A percentile compares a stretch with the other conserved stretches of the same genome.
Evolutionary conservation across 2,888 invertebrate genomes (phyloP).

Genomic region (Trachelus tabidus): DNA sequence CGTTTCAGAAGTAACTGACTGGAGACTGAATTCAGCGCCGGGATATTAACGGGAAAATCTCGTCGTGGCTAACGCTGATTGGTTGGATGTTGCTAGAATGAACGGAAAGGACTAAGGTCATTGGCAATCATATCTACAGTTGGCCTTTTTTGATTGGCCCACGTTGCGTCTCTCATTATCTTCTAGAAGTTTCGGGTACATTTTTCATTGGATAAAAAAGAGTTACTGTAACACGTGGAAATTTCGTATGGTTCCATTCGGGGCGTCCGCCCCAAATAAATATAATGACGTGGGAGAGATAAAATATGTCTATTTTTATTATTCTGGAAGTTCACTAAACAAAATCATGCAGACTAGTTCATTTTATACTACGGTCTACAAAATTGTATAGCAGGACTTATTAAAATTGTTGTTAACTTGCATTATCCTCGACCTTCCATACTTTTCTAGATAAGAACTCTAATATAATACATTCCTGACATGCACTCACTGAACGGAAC

Average conservation of each 20-base stretch:
- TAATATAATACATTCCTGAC: neutral
- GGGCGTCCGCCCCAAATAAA: neutral
- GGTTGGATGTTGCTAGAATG: constrained; percentile 64
- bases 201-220: neutral
- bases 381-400: neutral
- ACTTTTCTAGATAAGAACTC: neutral
- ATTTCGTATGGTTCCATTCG: neutral
- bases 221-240: constrained; percentile 13
- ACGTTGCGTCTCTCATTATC: constrained; percentile 67
- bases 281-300: neutral
- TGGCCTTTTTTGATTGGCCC: constrained; percentile 76
- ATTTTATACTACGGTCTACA: neutral
- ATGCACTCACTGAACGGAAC: neutral
- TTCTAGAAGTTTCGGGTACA: constrained; percentile 18
- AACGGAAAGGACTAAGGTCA: constrained; percentile 62
- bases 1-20: constrained; percentile 55
- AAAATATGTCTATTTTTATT: neutral
- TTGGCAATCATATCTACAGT: constrained; percentile 70
- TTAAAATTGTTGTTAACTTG: neutral
- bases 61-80: constrained; percentile 75
- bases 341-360: neutral
- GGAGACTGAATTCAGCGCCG: constrained; percentile 44
- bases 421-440: neutral
- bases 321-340: neutral
- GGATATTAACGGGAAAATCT: constrained; percentile 59